phyloP scores from a whole-genome alignment of 30 jellyfish, hydroid and myxozoan species.

The Aurelia aurita complex sp. Pacific region DNA sequence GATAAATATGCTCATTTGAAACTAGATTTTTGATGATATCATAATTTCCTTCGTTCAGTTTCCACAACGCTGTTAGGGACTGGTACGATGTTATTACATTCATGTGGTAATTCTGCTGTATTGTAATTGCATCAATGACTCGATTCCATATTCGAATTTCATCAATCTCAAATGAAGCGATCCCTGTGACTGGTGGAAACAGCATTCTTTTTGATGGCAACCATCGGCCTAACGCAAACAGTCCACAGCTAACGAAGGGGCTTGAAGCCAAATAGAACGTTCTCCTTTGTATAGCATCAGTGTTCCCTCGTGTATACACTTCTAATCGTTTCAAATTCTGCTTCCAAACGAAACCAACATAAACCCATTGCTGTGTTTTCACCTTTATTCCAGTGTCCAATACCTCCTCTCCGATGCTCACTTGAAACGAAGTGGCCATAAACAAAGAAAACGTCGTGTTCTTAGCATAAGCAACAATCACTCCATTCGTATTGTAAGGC shows the following conservation, averaged over 20 bases:
- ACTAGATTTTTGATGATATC: slow-evolving; percentile 11
- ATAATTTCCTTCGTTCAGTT: slow-evolving; percentile 47
- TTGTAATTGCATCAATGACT: slow-evolving; percentile 43
- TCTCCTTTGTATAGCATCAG: slow-evolving; percentile 20
- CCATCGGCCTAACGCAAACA: slow-evolving; percentile 61
- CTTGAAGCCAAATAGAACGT: slow-evolving; percentile 11
- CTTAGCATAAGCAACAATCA: slow-evolving; percentile 40
- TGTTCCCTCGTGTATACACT: slow-evolving; percentile 1
- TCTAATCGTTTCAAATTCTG: slow-evolving; percentile 23
- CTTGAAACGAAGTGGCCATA: slow-evolving; percentile 23
- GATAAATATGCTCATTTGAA: slow-evolving; percentile 28
- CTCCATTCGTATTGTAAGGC: slow-evolving; percentile 41
- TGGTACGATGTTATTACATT: slow-evolving; percentile 22
- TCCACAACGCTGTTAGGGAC: slow-evolving; percentile 57
- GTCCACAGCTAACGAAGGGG: slow-evolving; percentile 52
- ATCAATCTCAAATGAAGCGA: slow-evolving; percentile 29
- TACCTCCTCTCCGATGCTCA: slow-evolving; percentile 19
- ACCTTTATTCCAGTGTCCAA: slow-evolving; percentile 38
- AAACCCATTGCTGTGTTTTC: slow-evolving; percentile 19
- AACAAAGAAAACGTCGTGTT: slow-evolving; percentile 31
- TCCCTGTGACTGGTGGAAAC: slow-evolving; percentile 32
- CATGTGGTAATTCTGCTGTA: slow-evolving; percentile 57
- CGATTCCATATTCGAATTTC: slow-evolving; percentile 57
- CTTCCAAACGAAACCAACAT: slow-evolving; percentile 50
- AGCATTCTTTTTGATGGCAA: slow-evolving; percentile 23